Conservation (phyloP, 92 coral and sea anemone genomes). For the Epizoanthus stellaris region DNA sequence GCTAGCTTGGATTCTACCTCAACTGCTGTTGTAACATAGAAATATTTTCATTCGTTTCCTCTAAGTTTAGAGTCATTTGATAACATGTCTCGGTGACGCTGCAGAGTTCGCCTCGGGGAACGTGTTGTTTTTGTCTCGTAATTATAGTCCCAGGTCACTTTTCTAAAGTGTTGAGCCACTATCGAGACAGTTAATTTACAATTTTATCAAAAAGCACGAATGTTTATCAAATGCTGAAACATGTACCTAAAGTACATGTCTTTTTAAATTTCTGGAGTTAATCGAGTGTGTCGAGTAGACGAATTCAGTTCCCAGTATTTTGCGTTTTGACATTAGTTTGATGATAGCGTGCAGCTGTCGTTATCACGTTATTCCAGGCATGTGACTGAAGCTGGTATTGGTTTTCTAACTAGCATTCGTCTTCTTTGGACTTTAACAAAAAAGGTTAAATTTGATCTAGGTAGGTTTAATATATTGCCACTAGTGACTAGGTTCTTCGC, state of each 20-base stretch:
- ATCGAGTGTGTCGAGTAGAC: background rate
- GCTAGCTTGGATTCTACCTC: background rate
- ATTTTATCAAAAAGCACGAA: background rate
- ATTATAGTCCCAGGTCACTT: background rate
- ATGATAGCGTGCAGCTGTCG: conserved; percentile 1
- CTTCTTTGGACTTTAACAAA: background rate
- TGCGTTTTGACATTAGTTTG: background rate
- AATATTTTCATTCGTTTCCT: background rate
- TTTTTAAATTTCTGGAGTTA: background rate
- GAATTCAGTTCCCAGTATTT: background rate
- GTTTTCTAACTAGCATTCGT: background rate
- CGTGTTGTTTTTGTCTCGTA: background rate
- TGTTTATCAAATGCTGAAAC: background rate
- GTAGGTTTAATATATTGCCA: background rate
- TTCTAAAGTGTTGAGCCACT: conserved; percentile 19
- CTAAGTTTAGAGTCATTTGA: background rate
- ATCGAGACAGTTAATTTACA: conserved; percentile 3
- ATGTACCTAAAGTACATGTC: background rate
- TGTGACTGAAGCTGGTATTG: background rate
- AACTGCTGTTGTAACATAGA: background rate
- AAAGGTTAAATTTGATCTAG: background rate
- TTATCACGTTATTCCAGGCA: background rate
- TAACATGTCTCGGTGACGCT: background rate
- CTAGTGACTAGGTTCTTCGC: background rate
- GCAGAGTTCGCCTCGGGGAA: conserved; percentile 1